Evolutionary conservation across 1,140 invertebrate species (phyloP), one percentile per base, ranked within the genome.

Genomic region (Aphelinus certus): DNA sequence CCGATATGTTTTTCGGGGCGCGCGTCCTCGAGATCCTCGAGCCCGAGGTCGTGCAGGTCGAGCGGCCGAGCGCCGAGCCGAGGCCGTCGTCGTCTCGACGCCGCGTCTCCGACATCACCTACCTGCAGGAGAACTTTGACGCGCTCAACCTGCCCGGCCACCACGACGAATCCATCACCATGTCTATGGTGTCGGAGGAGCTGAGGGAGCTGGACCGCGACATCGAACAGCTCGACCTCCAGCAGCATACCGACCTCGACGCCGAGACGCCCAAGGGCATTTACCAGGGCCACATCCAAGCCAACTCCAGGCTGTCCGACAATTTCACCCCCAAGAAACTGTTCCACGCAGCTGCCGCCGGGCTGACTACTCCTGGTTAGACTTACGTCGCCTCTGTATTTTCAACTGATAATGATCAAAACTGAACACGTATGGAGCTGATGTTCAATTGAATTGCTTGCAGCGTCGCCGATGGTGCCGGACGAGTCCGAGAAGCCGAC

Each of bases 21-120:
- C 61, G 73, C 51, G 67, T 75, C 43, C 73, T 75, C 5, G 67
- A 71, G 10, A 57, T 71, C 9, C 73, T 75, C 46, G 73, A 75
- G 7, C 73, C 73, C 7, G 47, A 75, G 10, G 62, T 75, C 0
- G 62, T 71, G 10, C 10, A 65, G 0, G 55, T 65, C 9, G 68
- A 75, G 45, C 73, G 43, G 5, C 42, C 45, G n/a, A 75, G 3
- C 4, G 42, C n/a, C 42, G 72, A 47, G 1, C 57, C 72, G 1
- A 10, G 10, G 7, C 42, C 68, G 6, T 42, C n/a, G 45, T 51
- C 55, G 0, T 26, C 1, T 2, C 48, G 58, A 53, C 68, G 58
- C 5, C 57, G 49, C 4, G 58, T 60, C 2, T 65, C 71, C 10
- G 71, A 72, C 1, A 55, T 68, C 43, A 61, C 49, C 1, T 53